phyloP scores from a whole-genome alignment of 2,113 vertebrate genomes.

The Gopherus evgoodei region DNA sequence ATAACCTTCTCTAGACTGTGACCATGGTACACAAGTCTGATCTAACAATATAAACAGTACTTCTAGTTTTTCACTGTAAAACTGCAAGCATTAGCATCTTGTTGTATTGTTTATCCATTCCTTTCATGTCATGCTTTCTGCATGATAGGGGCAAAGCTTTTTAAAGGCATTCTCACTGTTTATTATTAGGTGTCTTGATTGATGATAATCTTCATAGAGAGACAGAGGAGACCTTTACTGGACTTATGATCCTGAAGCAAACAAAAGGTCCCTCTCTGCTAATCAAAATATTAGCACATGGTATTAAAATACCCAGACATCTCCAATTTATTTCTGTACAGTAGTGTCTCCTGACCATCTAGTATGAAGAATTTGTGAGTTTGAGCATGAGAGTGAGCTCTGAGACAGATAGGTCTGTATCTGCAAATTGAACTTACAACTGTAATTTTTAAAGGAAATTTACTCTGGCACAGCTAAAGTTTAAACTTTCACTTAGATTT shows the following conservation, averaged over 20 bases:
- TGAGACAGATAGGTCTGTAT: accelerated
- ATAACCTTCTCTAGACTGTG: background rate
- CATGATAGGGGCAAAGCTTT: background rate
- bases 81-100: background rate
- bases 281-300: background rate
- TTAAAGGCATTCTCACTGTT: background rate
- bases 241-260: background rate
- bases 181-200: background rate
- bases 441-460: background rate
- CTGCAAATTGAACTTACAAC: background rate
- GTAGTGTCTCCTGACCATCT: background rate
- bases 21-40: background rate
- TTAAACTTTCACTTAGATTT: background rate
- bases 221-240: background rate
- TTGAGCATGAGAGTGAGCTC: background rate
- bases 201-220: background rate
- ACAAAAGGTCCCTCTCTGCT: background rate
- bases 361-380: background rate
- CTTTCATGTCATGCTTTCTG: background rate
- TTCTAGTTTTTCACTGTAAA: background rate
- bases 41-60: background rate
- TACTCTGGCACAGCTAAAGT: background rate
- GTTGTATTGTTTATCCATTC: background rate
- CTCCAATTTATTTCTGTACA: background rate
- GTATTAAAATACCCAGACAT: background rate